Evolutionary conservation across 2,888 invertebrate species (phyloP), one percentile per base, ranked within the genome.

Genomic region (Lissonota sp.): DNA sequence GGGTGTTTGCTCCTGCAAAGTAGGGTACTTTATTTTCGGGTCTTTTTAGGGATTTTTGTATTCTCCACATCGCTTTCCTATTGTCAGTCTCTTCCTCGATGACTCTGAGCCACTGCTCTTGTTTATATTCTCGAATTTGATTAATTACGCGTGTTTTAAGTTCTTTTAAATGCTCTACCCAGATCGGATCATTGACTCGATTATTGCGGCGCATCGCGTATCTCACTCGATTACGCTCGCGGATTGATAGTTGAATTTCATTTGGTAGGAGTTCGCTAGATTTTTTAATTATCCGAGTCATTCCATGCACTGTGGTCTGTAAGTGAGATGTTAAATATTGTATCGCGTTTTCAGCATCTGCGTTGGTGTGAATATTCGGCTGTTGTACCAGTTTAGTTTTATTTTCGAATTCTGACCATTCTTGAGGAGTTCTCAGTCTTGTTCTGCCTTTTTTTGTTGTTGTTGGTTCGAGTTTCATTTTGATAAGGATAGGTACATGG

Each of bases 401-500:
- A 37, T n/a, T 57, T 46, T 66, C 39, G 40, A 46, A 74, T 66
- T 66, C 74, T 55, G 14, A 51, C 75, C 69, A 67, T 62, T 76
- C 67, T 58, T 76, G 42, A 6, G 6, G 8, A 0, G 75, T 67
- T 74, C 58, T 66, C 26, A 66, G 57, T 74, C 66, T 74, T 3
- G 64, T 74, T 74, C 74, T 74, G 5, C 74, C 74, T 44, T 64
- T 44, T 44, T 55, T 74, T 8, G 57, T 66, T 4, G 40, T 44
- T 26, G n/a, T 40, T n/a, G 57, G 57, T 7, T 16, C 51, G 37
- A 67, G 37, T 75, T 51, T 58, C 0, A 75, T 67, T 69, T 75
- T 67, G 4, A 75, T 51, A 10, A 75, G 39, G 40, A 75, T 75
- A 5, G 75, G 67, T 37, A 75, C 53, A 26, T 75, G 75, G 12